Base-by-base conservation (phyloP, 2,888 invertebrate genomes). In the Andrena camellia region DNA sequence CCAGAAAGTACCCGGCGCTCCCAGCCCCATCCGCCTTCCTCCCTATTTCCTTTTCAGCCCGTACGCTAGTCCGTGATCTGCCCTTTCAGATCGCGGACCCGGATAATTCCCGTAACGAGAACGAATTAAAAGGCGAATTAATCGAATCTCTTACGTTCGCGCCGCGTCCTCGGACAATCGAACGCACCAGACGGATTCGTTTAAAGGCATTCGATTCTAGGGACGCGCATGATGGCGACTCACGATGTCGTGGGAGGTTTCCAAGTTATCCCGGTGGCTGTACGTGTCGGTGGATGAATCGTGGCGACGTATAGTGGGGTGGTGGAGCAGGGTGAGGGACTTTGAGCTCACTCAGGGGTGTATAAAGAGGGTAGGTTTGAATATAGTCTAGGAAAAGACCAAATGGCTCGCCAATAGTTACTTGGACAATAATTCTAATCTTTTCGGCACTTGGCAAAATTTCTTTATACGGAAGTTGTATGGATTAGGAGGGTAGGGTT, bases 31-130 rank as follows among this genome's bases (percentile, higher is more conserved):
- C 66, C 35, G 63, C 48, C 33, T 20, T 66, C 29, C 35, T 48
- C 57, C 68, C 62, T 50, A n/a, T 48, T 67, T 74, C 70, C 81
- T 73, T 81, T 86, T 78, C 70, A 63, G 62, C 35, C 77, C 42
- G 68, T 67, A 76, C 78, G 69, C 74, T 76, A 23, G 74, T 71
- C 64, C 78, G 78, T 85, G 86, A 87, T 86, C 87, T 68, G 71
- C 74, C 87, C 91, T 91, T 91, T 90, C 88, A 87, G 88, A 90
- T 89, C 83, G 81, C 82, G 60, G 86, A 77, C 82, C 81, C 82
- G 88, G 90, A 90, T 91, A 90, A 91, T 90, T 90, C 89, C 87
- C 88, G 89, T 88, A 89, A 91, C 91, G 84, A 66, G 83, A 84
- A 86, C 81, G 88, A 89, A 89, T 90, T 91, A 91, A 91, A 90